phyloP scores from a whole-genome alignment of 35 echinoderm and acorn worm genomes.

The Nesometra sesokonis region DNA sequence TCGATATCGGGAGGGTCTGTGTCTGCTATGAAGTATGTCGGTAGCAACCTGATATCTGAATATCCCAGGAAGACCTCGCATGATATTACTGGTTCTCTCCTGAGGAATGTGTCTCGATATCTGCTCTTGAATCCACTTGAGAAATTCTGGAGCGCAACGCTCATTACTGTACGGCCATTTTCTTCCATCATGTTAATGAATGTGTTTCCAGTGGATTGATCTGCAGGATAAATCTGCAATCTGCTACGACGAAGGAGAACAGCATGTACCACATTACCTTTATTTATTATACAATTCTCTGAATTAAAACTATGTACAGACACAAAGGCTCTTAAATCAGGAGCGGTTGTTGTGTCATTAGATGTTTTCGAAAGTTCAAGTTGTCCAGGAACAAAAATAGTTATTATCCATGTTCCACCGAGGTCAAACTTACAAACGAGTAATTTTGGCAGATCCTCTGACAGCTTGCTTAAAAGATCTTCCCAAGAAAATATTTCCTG shows the following conservation, averaged over 20 bases:
- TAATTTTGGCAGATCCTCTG: not conserved
- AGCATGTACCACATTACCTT: not conserved
- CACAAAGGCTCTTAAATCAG: not conserved
- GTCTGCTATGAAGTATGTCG: not conserved
- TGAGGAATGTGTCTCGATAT: not conserved
- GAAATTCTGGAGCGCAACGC: not conserved
- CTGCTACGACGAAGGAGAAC: not conserved
- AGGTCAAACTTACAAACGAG: not conserved
- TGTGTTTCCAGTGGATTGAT: not conserved
- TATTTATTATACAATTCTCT: not conserved
- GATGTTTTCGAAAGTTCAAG: not conserved
- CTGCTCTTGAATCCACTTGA: not conserved
- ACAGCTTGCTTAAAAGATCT: not conserved
- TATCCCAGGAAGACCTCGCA: not conserved
- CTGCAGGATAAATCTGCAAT: not conserved
- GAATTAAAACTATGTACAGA: not conserved
- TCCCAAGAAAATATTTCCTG: not conserved
- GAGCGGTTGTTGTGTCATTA: not conserved
- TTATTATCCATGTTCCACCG: not conserved
- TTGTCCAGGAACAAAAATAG: not conserved
- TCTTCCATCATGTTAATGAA: not conserved
- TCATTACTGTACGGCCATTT: not conserved
- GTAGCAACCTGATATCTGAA: not conserved
- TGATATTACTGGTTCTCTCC: not conserved
- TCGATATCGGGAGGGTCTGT: not conserved